Base-by-base conservation (phyloP, 2,113 vertebrate genomes). In the Perognathus longimembris region DNA sequence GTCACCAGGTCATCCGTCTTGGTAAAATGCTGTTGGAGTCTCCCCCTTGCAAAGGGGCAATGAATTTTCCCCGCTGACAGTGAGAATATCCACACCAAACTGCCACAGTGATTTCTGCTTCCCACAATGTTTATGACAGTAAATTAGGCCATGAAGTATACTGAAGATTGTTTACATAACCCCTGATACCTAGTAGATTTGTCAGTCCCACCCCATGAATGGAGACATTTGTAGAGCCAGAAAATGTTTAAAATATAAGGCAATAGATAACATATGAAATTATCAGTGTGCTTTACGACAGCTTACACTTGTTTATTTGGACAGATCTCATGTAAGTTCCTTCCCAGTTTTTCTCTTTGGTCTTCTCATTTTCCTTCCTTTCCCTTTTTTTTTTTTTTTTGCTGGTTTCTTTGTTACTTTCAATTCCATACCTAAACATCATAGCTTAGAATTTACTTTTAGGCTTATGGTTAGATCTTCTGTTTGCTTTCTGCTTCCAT, bases 1-100 rank as follows among this genome's bases (percentile, higher is more conserved):
- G 96, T 97, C 96, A 97, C 96, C 96, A 97, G 93, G 89, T 96
- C 95, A 97, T 97, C 96, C 54, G 84, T 97, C 96, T 97, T 97
- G 94, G 95, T 95, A 94, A 96, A 54, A 96, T 91, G 86, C 89
- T 84, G 24, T 73, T 96, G 89, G 92, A 95, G 76, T 83, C 92
- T 80, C 84, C 84, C 94, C 87, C 70, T 93, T 77, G 30, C 38
- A 28, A 96, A 36, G 73, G 92, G 91, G 89, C 94, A 83, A 96
- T 97, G 95, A 96, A 96, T 97, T 95, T 95, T 93, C 80, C 91
- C 89, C 87, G 96, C 69, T 91, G 96, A 97, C 96, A 97, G 96
- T 95, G 95, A 97, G 95, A 95, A 94, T 94, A 90, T 90, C 96
- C 96, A 96, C 96, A 93, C 96, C 91, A 73, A 85, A 77, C 86